Evolutionary conservation across 2,888 invertebrate genomes (phyloP).

Genomic region (Ryuthela nishihirai): DNA sequence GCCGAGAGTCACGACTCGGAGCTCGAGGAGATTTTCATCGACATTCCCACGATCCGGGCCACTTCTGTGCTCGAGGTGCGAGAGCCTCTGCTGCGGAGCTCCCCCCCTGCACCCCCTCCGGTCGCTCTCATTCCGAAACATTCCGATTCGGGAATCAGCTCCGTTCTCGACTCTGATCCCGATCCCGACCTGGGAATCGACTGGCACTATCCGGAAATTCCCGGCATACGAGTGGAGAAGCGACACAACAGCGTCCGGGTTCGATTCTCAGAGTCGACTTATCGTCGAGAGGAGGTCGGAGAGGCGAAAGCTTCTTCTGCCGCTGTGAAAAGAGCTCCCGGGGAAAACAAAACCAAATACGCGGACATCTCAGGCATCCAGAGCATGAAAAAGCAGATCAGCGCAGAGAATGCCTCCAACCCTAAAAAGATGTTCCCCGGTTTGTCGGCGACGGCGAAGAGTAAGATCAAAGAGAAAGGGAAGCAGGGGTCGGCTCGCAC

Average conservation of each 20-base stretch:
- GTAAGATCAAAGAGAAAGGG: too few species aligned
- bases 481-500: too few species aligned
- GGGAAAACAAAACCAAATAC: conserved; percentile 17
- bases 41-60: conserved; percentile 29
- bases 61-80: conserved; percentile 15
- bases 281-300: too few species aligned
- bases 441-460: too few species aligned
- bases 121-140: conserved; percentile 15
- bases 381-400: too few species aligned
- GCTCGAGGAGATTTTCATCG: conserved; percentile 29
- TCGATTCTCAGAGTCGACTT: conserved; percentile 9
- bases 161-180: conserved; percentile 14
- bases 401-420: too few species aligned
- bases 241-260: conserved; percentile 14
- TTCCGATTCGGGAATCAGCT: conserved; percentile 30
- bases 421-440: too few species aligned
- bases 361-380: conserved; percentile 24
- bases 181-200: conserved; percentile 18
- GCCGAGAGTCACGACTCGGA: conserved; percentile 27
- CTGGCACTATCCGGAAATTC: conserved; percentile 31
- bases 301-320: conserved; percentile 14
- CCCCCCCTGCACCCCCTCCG: conserved; percentile 12
- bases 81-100: too few species aligned
- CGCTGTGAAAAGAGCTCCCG: conserved; percentile 18
- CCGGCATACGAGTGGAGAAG: neutral